Percentiles rank a stretch among this genome's conserved stretches.
These are phyloP conservation scores for Meloidogyne exigua DNA, from an alignment of 1,140 invertebrate species.

Conservation along the genomic window DNA sequence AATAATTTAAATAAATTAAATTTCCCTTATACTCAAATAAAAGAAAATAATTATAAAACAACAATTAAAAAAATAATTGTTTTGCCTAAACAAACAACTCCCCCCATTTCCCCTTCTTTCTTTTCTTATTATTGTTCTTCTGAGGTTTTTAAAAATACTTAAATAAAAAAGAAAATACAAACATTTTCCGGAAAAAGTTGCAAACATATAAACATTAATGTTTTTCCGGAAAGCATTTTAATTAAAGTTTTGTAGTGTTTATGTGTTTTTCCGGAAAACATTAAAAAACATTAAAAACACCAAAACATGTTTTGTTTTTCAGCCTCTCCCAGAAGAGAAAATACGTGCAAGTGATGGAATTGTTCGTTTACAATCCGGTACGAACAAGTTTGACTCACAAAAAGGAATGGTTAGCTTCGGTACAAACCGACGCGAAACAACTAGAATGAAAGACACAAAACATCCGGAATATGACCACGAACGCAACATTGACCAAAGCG, in stretches of 20 bases:
- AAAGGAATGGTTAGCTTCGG: constrained; percentile 55
- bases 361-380: constrained; percentile 63
- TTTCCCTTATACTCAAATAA: not conserved
- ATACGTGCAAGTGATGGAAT: constrained; percentile 62
- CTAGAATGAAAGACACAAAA: constrained; percentile 59
- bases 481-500: constrained; percentile 52
- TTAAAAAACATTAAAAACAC: not conserved
- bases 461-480: constrained; percentile 63
- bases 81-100: not conserved
- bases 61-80: not conserved
- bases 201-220: not conserved
- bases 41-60: not conserved
- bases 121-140: constrained; percentile 1
- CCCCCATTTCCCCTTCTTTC: not conserved
- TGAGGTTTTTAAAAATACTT: not conserved
- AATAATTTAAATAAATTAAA: not conserved
- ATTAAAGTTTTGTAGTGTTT: too few species aligned
- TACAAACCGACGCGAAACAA: constrained; percentile 62
- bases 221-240: not conserved
- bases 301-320: constrained; percentile 25
- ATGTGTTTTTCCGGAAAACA: too few species aligned
- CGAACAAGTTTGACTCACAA: constrained; percentile 61
- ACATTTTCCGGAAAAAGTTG: not conserved
- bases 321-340: constrained; percentile 63
- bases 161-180: not conserved